Percentiles rank a stretch among this genome's conserved stretches.
Conservation (phyloP, 92 coral and sea anemone species). For the Palythoa grandiflora region DNA sequence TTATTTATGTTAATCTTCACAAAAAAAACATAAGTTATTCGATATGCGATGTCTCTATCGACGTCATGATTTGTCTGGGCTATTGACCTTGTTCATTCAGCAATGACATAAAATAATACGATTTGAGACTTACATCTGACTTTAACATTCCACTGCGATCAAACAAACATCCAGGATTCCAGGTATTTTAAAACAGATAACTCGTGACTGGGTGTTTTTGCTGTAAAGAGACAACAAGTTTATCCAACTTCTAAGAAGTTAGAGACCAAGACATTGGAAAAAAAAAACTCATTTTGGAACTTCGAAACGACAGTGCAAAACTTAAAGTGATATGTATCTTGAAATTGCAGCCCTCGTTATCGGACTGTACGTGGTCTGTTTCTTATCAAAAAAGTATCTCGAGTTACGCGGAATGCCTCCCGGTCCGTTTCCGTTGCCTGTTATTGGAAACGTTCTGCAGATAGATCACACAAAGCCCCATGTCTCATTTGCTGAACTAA, state of each 20-base stretch:
- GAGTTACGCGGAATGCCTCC: conserved; percentile 81
- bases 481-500: conserved; percentile 63
- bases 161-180: not conserved
- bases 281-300: not conserved
- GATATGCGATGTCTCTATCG: not conserved
- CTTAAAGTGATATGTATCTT: conserved; percentile 19
- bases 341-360: conserved; percentile 33
- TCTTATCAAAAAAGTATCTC: conserved; percentile 43
- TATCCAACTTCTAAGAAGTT: too few relatives aligned
- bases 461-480: conserved; percentile 72
- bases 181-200: not conserved
- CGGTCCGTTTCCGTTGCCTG: conserved; percentile 88
- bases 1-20: too few relatives aligned
- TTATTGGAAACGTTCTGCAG: conserved; percentile 84
- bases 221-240: too few relatives aligned
- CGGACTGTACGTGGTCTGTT: conserved; percentile 21
- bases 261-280: too few relatives aligned
- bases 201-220: not conserved
- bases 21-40: too few relatives aligned
- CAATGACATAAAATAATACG: not conserved
- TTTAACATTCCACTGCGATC: not conserved
- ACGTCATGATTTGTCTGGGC: not conserved
- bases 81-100: not conserved
- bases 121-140: not conserved
- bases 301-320: not conserved